Evolutionary conservation across 2,797 vertebrate species (phyloP).

Genomic region (Sorex maritimensis): DNA sequence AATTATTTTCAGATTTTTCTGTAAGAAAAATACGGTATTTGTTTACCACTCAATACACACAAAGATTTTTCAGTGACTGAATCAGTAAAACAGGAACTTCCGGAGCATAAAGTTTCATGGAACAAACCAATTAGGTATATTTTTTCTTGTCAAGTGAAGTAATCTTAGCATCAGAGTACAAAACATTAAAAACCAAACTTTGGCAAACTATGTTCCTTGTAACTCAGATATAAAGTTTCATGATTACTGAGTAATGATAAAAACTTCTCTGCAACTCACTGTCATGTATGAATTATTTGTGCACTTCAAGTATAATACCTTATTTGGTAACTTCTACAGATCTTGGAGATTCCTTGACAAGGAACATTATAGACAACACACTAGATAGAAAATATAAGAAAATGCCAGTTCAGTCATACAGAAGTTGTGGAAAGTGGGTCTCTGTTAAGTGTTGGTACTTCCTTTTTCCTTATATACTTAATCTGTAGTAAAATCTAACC

Average conservation of each 20-base stretch:
- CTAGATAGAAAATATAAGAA: slow-evolving; percentile 9
- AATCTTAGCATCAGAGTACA: slow-evolving; percentile 54
- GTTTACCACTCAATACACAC: slow-evolving; percentile 35
- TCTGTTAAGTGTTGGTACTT: slow-evolving; percentile 29
- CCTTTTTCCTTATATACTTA: slow-evolving; percentile 47
- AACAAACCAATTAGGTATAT: slow-evolving; percentile 58
- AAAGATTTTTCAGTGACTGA: slow-evolving; percentile 53
- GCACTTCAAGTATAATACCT: neutral
- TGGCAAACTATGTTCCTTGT: neutral
- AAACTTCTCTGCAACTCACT: neutral
- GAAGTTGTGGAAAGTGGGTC: neutral
- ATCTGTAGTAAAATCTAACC: slow-evolving; percentile 11
- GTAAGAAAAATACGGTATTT: slow-evolving; percentile 14
- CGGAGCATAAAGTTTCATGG: slow-evolving; percentile 37
- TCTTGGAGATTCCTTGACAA: neutral
- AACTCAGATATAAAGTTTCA: slow-evolving; percentile 15
- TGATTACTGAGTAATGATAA: neutral
- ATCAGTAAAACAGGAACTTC: neutral
- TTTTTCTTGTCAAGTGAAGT: slow-evolving; percentile 57
- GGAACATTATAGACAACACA: neutral
- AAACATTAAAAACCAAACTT: slow-evolving; percentile 7
- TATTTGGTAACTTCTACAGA: neutral
- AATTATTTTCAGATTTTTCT: neutral
- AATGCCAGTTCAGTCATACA: neutral
- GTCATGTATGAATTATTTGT: neutral